These are phyloP conservation scores for Caenorhabditis remanei DNA, from an alignment of 1,140 invertebrate genomes.

Conservation along the genomic window DNA sequence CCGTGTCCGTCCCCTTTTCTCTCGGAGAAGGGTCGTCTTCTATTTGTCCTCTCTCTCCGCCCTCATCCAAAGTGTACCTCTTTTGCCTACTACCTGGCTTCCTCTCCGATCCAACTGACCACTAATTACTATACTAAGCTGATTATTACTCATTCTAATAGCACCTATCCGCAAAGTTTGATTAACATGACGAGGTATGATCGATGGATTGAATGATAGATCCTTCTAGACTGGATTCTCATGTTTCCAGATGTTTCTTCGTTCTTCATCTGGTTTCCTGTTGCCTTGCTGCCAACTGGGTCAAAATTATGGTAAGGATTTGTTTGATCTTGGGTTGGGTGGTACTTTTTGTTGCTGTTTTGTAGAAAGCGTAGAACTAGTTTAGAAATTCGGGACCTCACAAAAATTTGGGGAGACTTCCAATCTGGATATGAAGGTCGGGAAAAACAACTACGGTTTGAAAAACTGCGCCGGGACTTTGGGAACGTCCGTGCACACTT, in stretches of 20 bases:
- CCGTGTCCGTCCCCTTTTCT: neutral
- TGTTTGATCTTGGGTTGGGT: no score
- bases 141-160: slow-evolving; percentile 13
- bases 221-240: neutral
- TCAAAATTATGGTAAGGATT: slow-evolving; percentile 27
- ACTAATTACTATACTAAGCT: slow-evolving; percentile 54
- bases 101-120: neutral
- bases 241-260: neutral
- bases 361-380: no score
- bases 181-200: slow-evolving; percentile 44
- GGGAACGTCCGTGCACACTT: no score
- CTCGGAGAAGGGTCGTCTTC: neutral
- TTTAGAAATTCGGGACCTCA: no score
- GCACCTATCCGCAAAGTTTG: neutral
- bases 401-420: no score
- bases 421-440: no score
- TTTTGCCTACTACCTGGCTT: neutral
- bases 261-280: neutral
- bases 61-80: neutral
- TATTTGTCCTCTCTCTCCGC: slow-evolving; percentile 30
- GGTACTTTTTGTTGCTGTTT: no score
- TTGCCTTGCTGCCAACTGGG: slow-evolving; percentile 26
- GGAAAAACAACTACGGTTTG: no score
- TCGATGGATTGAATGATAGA: neutral
- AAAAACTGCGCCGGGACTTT: no score